These are phyloP conservation scores for Raja brachyura DNA, from an alignment of 2,113 vertebrate species.

Conservation along the genomic window DNA sequence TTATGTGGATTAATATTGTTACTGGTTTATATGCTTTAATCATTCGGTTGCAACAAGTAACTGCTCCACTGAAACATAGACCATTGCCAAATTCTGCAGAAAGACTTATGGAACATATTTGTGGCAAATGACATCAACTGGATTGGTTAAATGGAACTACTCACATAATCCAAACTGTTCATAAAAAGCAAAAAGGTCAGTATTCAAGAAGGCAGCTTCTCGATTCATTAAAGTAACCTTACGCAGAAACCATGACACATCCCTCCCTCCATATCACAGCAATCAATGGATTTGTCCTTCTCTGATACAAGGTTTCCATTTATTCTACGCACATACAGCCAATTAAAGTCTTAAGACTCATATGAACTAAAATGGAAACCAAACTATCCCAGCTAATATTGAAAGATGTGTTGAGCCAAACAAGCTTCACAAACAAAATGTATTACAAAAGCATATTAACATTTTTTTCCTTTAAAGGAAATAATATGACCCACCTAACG, in stretches of 20 bases:
- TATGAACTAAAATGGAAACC: conserved; percentile 14
- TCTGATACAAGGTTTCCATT: neutral
- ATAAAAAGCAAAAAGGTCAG: neutral
- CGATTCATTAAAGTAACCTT: neutral
- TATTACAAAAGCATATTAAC: neutral
- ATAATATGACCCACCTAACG: neutral
- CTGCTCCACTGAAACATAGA: neutral
- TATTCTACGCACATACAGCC: neutral
- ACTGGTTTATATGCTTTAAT: neutral
- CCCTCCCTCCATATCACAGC: neutral
- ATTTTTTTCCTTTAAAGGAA: neutral
- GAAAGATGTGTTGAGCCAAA: neutral
- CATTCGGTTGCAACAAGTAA: neutral
- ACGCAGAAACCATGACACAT: neutral
- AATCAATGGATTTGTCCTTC: neutral
- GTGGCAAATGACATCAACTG: neutral
- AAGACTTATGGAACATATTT: neutral
- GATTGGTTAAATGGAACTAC: neutral
- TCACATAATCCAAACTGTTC: neutral
- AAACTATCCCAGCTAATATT: neutral
- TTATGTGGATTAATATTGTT: conserved; percentile 24
- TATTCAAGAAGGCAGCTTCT: neutral
- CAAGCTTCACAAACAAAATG: neutral
- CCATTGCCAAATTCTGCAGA: neutral
- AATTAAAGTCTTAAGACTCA: too few relatives aligned